Base-by-base conservation (phyloP, 2,113 vertebrate genomes). In the Onychostruthus taczanowskii region DNA sequence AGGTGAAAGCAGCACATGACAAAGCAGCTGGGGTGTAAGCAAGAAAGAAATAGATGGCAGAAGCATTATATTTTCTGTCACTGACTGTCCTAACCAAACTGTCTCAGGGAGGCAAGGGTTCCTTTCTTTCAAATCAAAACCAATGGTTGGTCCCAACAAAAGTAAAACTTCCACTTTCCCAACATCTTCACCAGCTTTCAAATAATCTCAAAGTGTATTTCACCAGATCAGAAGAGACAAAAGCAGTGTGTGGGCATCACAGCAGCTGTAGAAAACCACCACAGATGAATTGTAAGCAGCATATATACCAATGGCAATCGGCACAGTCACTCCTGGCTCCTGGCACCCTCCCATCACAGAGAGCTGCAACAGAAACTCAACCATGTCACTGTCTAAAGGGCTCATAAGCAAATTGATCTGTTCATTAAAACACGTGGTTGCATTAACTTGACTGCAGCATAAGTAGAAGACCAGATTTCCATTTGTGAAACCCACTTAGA, bases 401-500 rank as follows among this genome's bases (percentile, higher is more conserved):
- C 83, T 93, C 17, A 1, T 23, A 56, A 92, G 68, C 6, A 4
- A 95, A 97, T 44, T 52, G 70, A 66, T 5, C 0, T 46, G 53
- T 49, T 87, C 83, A 79, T 90, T 90, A 94, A 89, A 94, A 84
- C 33, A 66, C 64, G 68, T 30, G 76, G 61, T 9, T 93, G 79
- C 93, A 90, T 80, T 89, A 93, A 75, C 0, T 6, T 3, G 3
- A 41, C 41, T 78, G 62, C 64, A 75, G 26, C 4, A 1, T 35
- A 56, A 63, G 27, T 26, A 88, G 68, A 74, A 89, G 80, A 70
- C 30, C 77, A 75, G 53, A n/a, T 35, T 62, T 75, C 80, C 90
- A 68, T 87, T 93, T 90, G 74, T 70, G 80, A 89, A 96, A 92
- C 20, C 41, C 80, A 79, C 62, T 96, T 66, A 94, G 69, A 46